Evolutionary conservation across 2,113 vertebrate genomes (phyloP).

Genomic region (Saccopteryx bilineata): DNA sequence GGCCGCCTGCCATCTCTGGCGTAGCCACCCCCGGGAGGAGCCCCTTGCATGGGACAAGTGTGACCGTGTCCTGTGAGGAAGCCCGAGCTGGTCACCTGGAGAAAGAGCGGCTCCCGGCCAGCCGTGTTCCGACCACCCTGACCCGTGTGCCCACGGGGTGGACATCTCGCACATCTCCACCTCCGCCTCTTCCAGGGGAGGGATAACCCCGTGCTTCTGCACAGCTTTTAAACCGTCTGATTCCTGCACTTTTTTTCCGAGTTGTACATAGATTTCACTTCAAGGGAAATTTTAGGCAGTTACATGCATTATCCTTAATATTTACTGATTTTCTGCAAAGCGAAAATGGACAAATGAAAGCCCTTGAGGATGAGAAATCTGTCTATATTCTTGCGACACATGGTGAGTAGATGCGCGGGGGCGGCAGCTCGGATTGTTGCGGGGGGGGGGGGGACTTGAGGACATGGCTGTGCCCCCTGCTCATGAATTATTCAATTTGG

Average conservation of each 20-base stretch:
- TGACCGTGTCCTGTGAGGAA: background rate
- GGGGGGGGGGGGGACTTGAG: constrained; percentile 26
- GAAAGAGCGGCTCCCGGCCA: background rate
- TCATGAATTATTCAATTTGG: constrained; percentile 62
- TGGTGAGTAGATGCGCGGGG: constrained; percentile 9
- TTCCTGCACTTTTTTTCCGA: background rate
- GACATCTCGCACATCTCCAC: too few relatives aligned
- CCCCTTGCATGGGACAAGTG: background rate
- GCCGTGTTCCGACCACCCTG: too few relatives aligned
- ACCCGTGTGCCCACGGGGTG: background rate
- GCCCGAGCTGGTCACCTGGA: background rate
- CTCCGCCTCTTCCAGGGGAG: too few relatives aligned
- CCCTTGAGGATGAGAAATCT: background rate
- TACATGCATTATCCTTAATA: background rate
- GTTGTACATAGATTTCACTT: background rate
- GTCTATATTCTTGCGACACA: background rate
- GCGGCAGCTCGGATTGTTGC: background rate
- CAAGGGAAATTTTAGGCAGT: background rate
- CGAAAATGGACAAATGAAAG: constrained; percentile 6
- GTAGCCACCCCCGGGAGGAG: background rate
- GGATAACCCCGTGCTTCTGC: background rate
- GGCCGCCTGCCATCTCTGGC: too few relatives aligned
- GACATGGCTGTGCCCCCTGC: constrained; percentile 39
- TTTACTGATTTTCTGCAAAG: constrained; percentile 20
- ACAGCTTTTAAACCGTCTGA: background rate